Evolutionary conservation across 30 jellyfish, hydroid and myxozoan species (phyloP), one percentile per base, ranked within the genome.

Genomic region (Rhopilema esculentum): DNA sequence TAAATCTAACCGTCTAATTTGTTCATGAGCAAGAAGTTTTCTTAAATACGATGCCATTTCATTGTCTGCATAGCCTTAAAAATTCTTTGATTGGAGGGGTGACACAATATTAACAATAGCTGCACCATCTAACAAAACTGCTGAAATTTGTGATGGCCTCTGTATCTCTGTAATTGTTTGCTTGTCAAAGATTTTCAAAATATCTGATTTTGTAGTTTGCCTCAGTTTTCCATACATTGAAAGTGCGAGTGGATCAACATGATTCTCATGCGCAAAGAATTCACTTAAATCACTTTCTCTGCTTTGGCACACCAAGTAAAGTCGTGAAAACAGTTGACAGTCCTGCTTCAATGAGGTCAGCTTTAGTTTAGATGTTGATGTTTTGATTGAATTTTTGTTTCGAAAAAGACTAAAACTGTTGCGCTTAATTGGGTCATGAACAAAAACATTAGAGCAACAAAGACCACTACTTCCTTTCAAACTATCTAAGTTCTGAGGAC

Each of bases 181-280:
- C 75, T 88, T 33, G 52, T 79, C 88, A 49, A 88, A 79, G 88
- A 31, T 1, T 27, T 88, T 79, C 33, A 86, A 33, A 24, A 57
- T 6, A 72, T 86, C 95, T 49, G 96, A 79, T 69, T 88, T 88
- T 33, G 84, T 57, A 8, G 73, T 31, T 48, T 66, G 81, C 52
- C 96, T 23, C 80, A 90, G 92, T 24, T 90, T 49, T 28, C 97
- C 97, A 84, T 78, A 61, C 66, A 15, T 66, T 21, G 94, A 90
- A 25, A 90, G 86, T 4, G 87, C 74, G 28, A 75, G 91, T 33
- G 84, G 83, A 51, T 66, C 27, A 49, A 31, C 74, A 12, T 82
- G 84, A 67, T 82, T 82, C 66, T 82, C 84, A 77, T 90, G 96
- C 1, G 80, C 16, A 51, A 84, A 77, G 62, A 90, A 89, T 16